Base-by-base conservation (phyloP, 2,113 vertebrate genomes). In the Megaceryle torquata region DNA sequence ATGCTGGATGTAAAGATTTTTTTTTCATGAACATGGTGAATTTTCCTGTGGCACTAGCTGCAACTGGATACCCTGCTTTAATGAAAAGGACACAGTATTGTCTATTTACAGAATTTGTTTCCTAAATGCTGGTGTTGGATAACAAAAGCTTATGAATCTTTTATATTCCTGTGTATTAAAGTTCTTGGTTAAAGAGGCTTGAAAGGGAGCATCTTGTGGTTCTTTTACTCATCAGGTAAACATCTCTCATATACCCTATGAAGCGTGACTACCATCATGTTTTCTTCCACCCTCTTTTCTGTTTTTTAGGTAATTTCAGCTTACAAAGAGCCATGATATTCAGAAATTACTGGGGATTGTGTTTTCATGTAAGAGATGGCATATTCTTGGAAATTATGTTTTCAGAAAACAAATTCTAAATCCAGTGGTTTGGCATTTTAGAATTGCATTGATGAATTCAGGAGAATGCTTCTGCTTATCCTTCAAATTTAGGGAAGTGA, bases 61-160 rank as follows among this genome's bases (percentile, higher is more conserved):
- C 67, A 80, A 91, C 51, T 63, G 43, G 60, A 90, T 80, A 63
- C 35, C 69, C 11, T 28, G 18, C 29, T 68, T 54, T 94, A 79
- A 80, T 25, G 26, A 74, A 44, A 86, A 89, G 39, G 46, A 48
- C 28, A 54, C 14, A 54, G 17, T 75, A 39, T 39, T 88, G 56
- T 96, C 82, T 91, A 46, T 78, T 96, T 94, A 89, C 59, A 92
- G 56, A 88, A 69, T 84, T 24, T 97, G 54, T 86, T 95, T 96
- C 70, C 89, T 68, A 93, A 81, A 57, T 80, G 56, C n/a, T 86
- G 54, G 53, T 91, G 64, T 95, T 91, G 61, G 70, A 93, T 92
- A 93, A 80, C 44, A 71, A 93, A 67, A 88, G 29, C 53, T 72
- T 82, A 94, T 93, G 57, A 93, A 93, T 97, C 31, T 90, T 97